A percentile compares a stretch with the other conserved stretches of the same genome.
phyloP scores from a whole-genome alignment of 2,888 invertebrate species.

The Andrena minutula region DNA sequence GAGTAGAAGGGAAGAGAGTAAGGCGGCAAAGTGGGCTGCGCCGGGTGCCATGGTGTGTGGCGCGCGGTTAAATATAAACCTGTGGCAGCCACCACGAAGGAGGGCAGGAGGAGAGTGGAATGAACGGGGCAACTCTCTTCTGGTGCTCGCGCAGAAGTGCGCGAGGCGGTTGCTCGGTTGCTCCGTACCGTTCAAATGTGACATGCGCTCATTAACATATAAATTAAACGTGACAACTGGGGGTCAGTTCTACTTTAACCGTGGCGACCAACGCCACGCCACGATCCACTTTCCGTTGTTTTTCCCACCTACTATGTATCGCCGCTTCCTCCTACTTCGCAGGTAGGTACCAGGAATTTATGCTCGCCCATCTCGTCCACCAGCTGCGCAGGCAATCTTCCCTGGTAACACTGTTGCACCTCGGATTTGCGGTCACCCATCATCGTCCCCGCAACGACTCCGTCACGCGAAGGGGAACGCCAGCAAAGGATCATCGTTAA shows the following conservation, averaged over 20 bases:
- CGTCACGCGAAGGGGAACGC: conserved; percentile 3
- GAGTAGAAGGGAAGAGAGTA: conserved; percentile 48
- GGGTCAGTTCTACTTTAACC: conserved; percentile 71
- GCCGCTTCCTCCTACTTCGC: background rate
- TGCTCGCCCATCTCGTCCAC: background rate
- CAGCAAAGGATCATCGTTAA: conserved; percentile 3
- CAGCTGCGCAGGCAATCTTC: conserved; percentile 12
- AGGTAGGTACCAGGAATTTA: background rate
- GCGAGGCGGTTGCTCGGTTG: conserved; percentile 39
- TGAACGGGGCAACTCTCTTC: conserved; percentile 71
- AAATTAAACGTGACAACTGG: conserved; percentile 79
- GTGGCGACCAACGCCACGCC: conserved; percentile 57
- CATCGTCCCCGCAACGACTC: background rate
- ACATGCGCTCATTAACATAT: conserved; percentile 80
- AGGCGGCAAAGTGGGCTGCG: conserved; percentile 71
- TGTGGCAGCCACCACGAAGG: conserved; percentile 66
- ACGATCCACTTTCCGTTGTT: conserved; percentile 41
- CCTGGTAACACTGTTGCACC: conserved; percentile 9
- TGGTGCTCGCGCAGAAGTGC: conserved; percentile 47
- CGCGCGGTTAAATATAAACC: conserved; percentile 77
- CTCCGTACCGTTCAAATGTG: conserved; percentile 73
- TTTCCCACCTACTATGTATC: conserved; percentile 16
- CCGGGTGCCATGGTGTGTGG: conserved; percentile 74
- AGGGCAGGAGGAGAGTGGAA: conserved; percentile 71
- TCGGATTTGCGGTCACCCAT: conserved; percentile 10